Conservation (phyloP, 2,113 vertebrate species). For the Ctenodactylus gundi region DNA sequence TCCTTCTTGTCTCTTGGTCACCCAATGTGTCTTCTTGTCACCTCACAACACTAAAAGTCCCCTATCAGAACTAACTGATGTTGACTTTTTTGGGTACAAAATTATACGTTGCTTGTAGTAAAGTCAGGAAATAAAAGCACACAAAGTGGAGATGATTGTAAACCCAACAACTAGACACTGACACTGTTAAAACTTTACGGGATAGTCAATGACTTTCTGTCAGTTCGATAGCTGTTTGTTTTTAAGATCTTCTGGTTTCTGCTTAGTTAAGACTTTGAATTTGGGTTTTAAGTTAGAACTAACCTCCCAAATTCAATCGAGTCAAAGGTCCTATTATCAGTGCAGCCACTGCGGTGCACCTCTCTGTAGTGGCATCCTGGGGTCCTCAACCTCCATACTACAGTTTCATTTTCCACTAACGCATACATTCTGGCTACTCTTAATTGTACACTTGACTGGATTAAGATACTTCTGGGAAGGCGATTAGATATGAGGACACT, state of each 20-base stretch:
- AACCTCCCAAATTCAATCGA: not conserved
- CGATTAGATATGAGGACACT: not conserved
- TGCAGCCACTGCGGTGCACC: fast-evolving
- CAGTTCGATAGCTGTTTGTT: not conserved
- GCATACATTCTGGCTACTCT: not conserved
- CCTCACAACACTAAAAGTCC: not conserved
- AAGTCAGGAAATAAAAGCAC: not conserved
- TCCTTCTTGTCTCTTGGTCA: no score
- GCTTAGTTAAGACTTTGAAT: not conserved
- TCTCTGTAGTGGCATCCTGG: fast-evolving
- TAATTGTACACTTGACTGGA: not conserved
- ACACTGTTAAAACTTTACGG: not conserved
- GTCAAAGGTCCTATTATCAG: not conserved
- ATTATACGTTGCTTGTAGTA: not conserved
- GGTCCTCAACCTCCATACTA: fast-evolving
- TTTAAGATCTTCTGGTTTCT: not conserved
- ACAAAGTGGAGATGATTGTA: not conserved
- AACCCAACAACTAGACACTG: not conserved
- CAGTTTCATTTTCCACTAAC: not conserved
- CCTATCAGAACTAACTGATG: not conserved
- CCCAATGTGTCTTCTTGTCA: not conserved
- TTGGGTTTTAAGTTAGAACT: not conserved
- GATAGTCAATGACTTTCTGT: not conserved
- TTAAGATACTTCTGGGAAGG: not conserved
- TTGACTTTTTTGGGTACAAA: not conserved